A percentile compares a stretch with the other conserved stretches of the same genome.
Evolutionary conservation across 2,113 vertebrate species (phyloP).

Genomic region (Oncorhynchus tshawytscha): DNA sequence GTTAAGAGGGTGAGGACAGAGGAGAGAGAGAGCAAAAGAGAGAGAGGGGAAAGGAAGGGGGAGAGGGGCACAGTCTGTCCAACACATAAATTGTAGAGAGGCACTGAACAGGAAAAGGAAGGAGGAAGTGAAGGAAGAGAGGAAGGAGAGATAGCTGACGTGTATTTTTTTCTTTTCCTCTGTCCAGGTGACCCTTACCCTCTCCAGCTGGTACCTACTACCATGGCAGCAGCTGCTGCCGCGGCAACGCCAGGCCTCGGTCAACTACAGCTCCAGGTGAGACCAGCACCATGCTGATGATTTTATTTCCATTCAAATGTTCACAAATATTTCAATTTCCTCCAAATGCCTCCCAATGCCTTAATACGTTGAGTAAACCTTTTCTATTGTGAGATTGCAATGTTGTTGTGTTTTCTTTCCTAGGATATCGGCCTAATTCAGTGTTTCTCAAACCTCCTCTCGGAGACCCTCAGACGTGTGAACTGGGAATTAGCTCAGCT

Average conservation of each 20-base stretch:
- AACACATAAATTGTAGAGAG: background rate
- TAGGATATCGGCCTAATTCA: background rate
- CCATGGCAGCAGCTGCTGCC: constrained; percentile 95
- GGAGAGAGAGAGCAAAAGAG: background rate
- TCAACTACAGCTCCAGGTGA: constrained; percentile 96
- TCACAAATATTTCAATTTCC: background rate
- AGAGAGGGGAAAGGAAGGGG: too few species aligned
- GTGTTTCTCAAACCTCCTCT: too few species aligned
- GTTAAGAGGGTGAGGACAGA: background rate
- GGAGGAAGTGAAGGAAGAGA: background rate
- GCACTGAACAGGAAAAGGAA: background rate
- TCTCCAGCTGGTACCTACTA: constrained; percentile 97
- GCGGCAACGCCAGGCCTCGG: constrained; percentile 91
- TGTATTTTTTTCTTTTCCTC: constrained; percentile 65
- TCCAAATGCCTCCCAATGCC: background rate
- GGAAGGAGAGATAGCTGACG: background rate
- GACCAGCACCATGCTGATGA: constrained; percentile 30
- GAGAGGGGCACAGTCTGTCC: too few species aligned
- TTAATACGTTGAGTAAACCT: background rate
- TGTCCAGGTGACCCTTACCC: constrained; percentile 96
- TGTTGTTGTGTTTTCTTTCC: background rate
- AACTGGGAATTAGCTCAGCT: too few species aligned
- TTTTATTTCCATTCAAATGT: background rate
- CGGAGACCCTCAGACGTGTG: too few species aligned
- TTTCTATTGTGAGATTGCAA: background rate